phyloP scores from a whole-genome alignment of 2,888 invertebrate species.

The Ormyrus rosae region DNA sequence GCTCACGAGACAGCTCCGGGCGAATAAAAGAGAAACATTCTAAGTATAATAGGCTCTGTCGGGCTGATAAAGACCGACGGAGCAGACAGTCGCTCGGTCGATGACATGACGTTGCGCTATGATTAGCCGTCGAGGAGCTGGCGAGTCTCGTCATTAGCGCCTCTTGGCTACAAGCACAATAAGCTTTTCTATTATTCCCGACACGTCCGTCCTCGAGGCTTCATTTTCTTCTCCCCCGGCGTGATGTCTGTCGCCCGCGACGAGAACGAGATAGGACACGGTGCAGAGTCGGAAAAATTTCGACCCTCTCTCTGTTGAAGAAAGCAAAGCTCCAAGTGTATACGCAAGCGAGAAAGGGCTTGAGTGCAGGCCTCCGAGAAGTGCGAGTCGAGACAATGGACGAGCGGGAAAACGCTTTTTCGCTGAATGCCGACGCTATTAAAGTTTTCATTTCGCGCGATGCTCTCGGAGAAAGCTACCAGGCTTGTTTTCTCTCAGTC shows the following conservation, averaged over 20 bases:
- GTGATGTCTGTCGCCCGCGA: not conserved
- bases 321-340: too few relatives aligned
- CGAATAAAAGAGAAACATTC: conserved; percentile 56
- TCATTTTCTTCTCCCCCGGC: conserved; percentile 44
- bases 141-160: conserved; percentile 38
- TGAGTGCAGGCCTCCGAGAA: not conserved
- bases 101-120: conserved; percentile 40
- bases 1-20: not conserved
- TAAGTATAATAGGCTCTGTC: conserved; percentile 50
- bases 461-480: conserved; percentile 4
- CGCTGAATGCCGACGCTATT: conserved; percentile 39
- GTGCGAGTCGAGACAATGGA: conserved; percentile 37
- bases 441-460: conserved; percentile 53
- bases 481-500: not conserved
- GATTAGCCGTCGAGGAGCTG: not conserved
- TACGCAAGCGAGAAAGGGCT: not conserved
- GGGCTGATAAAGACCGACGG: conserved; percentile 13
- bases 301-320: too few relatives aligned
- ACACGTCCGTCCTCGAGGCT: conserved; percentile 64
- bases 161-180: conserved; percentile 57
- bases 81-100: conserved; percentile 34
- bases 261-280: conserved; percentile 37
- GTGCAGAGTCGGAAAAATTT: conserved; percentile 21
- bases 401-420: conserved; percentile 24
- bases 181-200: conserved; percentile 69